Conservation (phyloP, 2,113 vertebrate species). For the Cyprinus carpio region DNA sequence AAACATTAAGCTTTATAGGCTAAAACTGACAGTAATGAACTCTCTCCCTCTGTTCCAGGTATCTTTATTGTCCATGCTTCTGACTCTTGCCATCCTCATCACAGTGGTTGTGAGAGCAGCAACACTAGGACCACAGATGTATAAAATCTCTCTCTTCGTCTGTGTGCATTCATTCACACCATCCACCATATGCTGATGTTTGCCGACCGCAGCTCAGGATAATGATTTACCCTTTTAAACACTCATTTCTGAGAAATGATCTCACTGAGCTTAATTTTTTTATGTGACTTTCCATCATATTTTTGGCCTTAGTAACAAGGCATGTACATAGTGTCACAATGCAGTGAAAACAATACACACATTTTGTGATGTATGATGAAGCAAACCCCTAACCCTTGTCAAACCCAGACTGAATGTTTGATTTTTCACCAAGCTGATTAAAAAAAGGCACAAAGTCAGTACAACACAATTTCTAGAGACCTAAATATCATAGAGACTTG, state of each 20-base stretch:
- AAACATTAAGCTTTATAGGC: no score
- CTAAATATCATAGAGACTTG: background rate
- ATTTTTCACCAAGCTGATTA: background rate
- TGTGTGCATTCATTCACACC: background rate
- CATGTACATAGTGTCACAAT: background rate
- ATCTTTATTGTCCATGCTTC: conserved; percentile 86
- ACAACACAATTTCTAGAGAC: background rate
- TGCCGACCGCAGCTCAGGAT: conserved; percentile 12
- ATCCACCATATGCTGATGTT: conserved; percentile 26
- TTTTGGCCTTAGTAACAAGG: background rate
- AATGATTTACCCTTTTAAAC: conserved; percentile 13
- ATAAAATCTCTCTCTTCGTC: conserved; percentile 54
- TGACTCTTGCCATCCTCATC: conserved; percentile 84
- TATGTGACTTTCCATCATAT: background rate
- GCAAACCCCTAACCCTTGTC: background rate
- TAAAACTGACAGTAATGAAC: background rate
- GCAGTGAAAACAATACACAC: background rate
- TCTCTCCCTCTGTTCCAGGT: conserved; percentile 70
- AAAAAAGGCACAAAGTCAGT: background rate
- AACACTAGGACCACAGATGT: conserved; percentile 84
- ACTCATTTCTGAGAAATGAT: background rate
- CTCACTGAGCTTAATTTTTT: background rate
- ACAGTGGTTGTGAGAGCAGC: conserved; percentile 81
- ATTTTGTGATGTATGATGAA: background rate
- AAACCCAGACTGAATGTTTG: background rate